Evolutionary conservation across 1,140 invertebrate genomes (phyloP), one percentile per base, ranked within the genome.

Genomic region (Phthorimaea operculella): DNA sequence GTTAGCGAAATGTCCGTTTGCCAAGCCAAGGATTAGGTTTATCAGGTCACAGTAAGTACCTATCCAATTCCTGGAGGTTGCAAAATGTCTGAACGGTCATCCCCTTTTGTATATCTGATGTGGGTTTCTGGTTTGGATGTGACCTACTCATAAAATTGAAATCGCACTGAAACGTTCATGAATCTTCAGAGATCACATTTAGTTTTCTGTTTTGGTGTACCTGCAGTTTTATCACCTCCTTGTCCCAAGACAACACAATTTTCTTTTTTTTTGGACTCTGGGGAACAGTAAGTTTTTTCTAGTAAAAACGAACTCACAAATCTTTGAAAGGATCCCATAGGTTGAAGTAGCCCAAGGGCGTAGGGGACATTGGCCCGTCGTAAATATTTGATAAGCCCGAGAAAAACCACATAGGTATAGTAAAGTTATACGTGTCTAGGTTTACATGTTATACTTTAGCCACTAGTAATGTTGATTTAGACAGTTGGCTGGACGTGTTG

Each of bases 311-410:
- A 45, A 8, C 42, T 45, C 42, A 45, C 42, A 45, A 45, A 15
- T 45, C 42, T 45, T 45, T 11, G 5, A 45, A 45, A n/a, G 14
- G 42, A 45, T 45, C 42, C 42, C 42, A 45, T 17, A 47, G n/a
- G 44, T 8, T 47, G 14, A 16, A 17, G 44, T 47, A 47, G 3
- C 42, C 42, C n/a, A 45, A 34, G 33, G 33, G 33, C 36, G 36
- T 39, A 39, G 36, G 44, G 4, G 14, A 47, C 44, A 47, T 47
- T 16, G 44, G 44, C 36, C 36, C 36, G 36, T 47, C 44, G 44
- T 47, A 47, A 47, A 47, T 47, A 47, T 47, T 15, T 47, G 44
- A 47, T 47, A 47, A 47, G 44, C 8, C 44, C 16, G 11, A 47
- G 44, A 47, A 9, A 3, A 17, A 15, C 11, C 15, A 39, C 3